phyloP scores from a whole-genome alignment of 92 coral and sea anemone genomes.

The Siderastrea radians region DNA sequence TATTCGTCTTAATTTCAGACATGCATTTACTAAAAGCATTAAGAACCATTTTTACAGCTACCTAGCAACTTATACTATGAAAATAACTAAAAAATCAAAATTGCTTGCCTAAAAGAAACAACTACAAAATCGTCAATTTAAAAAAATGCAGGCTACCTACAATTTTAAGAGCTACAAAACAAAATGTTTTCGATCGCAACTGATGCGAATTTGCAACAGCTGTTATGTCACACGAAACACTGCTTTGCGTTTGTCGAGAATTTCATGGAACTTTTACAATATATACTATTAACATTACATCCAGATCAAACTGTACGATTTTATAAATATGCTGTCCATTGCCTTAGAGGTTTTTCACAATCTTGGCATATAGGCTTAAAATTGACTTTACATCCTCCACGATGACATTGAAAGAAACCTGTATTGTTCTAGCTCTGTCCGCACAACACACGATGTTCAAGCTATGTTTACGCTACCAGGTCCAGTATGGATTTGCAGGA shows the following conservation, averaged over 20 bases:
- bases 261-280: conserved; percentile 4
- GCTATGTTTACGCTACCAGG: conserved; percentile 61
- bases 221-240: conserved; percentile 35
- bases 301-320: conserved; percentile 14
- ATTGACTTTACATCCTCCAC: conserved; percentile 34
- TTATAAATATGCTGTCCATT: conserved; percentile 32
- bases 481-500: conserved; percentile 86
- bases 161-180: conserved; percentile 19
- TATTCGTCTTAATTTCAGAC: conserved; percentile 50
- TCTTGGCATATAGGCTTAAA: conserved; percentile 52
- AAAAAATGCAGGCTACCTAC: conserved; percentile 23
- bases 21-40: conserved; percentile 56
- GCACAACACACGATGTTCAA: conserved; percentile 27
- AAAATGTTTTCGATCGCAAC: conserved; percentile 28
- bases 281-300: not conserved
- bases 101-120: not conserved
- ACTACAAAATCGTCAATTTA: not conserved
- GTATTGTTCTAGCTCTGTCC: conserved; percentile 38
- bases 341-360: not conserved
- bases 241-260: conserved; percentile 9
- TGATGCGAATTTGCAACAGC: conserved; percentile 29
- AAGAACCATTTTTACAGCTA: conserved; percentile 46
- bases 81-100: conserved; percentile 24
- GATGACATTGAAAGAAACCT: conserved; percentile 15
- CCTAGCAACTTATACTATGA: conserved; percentile 45